Evolutionary conservation across 2,797 vertebrate genomes (phyloP).

Genomic region (Artibeus lituratus): DNA sequence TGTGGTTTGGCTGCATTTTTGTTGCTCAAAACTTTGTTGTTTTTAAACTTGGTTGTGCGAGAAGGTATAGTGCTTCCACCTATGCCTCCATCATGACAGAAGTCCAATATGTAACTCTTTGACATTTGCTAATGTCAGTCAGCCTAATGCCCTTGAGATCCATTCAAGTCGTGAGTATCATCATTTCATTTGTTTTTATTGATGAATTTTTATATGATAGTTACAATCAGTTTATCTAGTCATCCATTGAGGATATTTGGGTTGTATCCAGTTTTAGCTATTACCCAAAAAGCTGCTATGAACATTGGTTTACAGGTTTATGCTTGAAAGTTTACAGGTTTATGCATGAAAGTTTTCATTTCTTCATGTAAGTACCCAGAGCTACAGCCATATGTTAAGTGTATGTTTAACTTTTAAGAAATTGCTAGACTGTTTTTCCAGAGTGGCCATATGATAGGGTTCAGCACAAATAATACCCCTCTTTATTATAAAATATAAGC

Average conservation of each 20-base stretch:
- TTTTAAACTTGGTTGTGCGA: too few species aligned
- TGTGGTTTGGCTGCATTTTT: too few species aligned
- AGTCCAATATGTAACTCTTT: background rate
- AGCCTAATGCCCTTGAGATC: background rate
- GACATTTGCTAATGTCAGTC: background rate
- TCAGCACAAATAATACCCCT: too few species aligned
- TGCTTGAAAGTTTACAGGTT: background rate
- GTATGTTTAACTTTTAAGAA: constrained; percentile 8
- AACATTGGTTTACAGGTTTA: background rate
- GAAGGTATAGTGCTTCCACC: too few species aligned
- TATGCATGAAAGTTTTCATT: background rate
- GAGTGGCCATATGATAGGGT: background rate
- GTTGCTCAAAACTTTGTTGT: too few species aligned
- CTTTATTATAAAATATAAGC: too few species aligned
- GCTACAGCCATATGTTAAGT: background rate
- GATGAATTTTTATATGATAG: background rate
- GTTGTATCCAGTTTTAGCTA: background rate
- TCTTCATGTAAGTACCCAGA: background rate
- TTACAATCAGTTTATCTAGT: background rate
- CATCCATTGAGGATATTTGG: background rate
- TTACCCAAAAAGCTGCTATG: background rate
- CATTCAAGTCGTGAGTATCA: background rate
- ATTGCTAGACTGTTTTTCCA: background rate
- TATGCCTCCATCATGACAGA: too few species aligned
- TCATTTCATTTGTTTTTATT: background rate